Conservation (phyloP, 1,140 invertebrate species). For the Anastrepha ludens region DNA sequence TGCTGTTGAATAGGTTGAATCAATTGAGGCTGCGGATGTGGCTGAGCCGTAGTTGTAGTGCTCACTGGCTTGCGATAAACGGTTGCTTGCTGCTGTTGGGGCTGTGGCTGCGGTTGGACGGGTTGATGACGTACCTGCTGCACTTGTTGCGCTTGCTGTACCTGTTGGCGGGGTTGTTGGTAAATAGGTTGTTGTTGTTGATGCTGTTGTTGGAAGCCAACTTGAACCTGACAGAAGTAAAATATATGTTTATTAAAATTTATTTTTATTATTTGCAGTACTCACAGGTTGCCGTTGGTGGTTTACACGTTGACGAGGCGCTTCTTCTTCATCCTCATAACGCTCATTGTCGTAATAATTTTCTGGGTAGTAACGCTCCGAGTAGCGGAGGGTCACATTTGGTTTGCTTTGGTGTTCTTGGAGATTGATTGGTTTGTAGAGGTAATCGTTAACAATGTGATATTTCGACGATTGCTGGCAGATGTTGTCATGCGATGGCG, state of each 20-base stretch:
- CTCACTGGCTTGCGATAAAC: slow-evolving; percentile 67
- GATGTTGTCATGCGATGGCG: slow-evolving; percentile 90
- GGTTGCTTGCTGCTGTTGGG: slow-evolving; percentile 64
- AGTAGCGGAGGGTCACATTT: slow-evolving; percentile 85
- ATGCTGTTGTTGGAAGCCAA: slow-evolving; percentile 69
- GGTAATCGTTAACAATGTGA: slow-evolving; percentile 94
- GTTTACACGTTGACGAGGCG: slow-evolving; percentile 65
- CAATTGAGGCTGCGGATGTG: slow-evolving; percentile 64
- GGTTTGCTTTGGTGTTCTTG: slow-evolving; percentile 87
- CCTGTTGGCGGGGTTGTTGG: slow-evolving; percentile 57
- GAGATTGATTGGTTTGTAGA: slow-evolving; percentile 90
- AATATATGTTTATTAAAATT: slow-evolving; percentile 13
- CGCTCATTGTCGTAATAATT: slow-evolving; percentile 83
- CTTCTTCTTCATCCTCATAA: slow-evolving; percentile 78
- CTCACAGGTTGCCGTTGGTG: slow-evolving; percentile 72
- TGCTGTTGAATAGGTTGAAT: slow-evolving; percentile 64
- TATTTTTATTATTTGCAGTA: background rate
- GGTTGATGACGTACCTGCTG: slow-evolving; percentile 53
- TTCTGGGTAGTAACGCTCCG: slow-evolving; percentile 87
- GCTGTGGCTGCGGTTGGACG: slow-evolving; percentile 63
- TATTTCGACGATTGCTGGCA: slow-evolving; percentile 92
- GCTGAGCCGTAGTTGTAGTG: slow-evolving; percentile 67
- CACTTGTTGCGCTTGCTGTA: slow-evolving; percentile 53
- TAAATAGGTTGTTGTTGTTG: slow-evolving; percentile 59
- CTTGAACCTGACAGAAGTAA: slow-evolving; percentile 67